Evolutionary conservation across 2,888 invertebrate genomes (phyloP).

Genomic region (Ommatoiulus sabulosus): DNA sequence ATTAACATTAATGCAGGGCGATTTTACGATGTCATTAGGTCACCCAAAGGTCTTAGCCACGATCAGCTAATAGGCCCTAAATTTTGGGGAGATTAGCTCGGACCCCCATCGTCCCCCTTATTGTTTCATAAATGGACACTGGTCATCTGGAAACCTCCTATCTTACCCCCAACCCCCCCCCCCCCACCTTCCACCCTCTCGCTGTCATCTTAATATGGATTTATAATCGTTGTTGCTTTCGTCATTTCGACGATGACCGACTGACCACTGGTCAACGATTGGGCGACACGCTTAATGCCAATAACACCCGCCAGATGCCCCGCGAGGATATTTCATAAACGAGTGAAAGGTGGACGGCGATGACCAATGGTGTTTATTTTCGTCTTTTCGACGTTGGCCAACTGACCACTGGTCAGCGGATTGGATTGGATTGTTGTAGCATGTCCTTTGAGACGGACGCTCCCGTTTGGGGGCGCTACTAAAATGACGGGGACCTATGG

Average conservation of each 20-base stretch:
- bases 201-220: not conserved
- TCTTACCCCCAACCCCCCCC: no score
- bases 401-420: constrained; percentile 17
- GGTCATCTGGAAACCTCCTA: no score
- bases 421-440: no score
- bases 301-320: not conserved
- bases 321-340: no score
- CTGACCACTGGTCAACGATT: not conserved
- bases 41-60: not conserved
- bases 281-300: not conserved
- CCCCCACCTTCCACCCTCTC: not conserved
- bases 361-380: not conserved
- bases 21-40: constrained; percentile 27
- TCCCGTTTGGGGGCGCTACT: no score
- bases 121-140: not conserved
- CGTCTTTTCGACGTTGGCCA: not conserved
- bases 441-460: no score
- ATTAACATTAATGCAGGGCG: not conserved
- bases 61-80: constrained; percentile 8
- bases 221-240: not conserved
- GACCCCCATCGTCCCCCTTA: not conserved
- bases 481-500: no score
- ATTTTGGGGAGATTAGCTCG: not conserved
- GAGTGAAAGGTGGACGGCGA: no score
- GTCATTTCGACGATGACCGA: not conserved